phyloP scores from a whole-genome alignment of 2,797 vertebrate genomes.

The Alfaro cultratus region DNA sequence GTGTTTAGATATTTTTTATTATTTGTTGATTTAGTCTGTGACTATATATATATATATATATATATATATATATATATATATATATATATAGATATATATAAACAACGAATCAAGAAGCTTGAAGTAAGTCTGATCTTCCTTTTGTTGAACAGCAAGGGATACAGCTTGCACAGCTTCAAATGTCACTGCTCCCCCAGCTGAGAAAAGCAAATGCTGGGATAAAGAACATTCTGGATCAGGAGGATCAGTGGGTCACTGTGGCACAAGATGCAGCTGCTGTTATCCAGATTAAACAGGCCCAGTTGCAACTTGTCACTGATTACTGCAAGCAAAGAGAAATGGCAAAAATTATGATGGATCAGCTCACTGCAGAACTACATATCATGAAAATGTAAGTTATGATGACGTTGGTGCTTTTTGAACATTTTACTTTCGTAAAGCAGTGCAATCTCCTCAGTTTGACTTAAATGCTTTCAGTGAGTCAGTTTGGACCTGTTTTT shows the following conservation, averaged over 20 bases:
- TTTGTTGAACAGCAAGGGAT: conserved; percentile 71
- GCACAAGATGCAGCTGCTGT: conserved; percentile 79
- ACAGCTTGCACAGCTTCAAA: conserved; percentile 73
- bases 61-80: too few relatives aligned
- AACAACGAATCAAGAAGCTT: too few relatives aligned
- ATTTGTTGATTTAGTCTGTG: too few relatives aligned
- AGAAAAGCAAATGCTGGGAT: conserved; percentile 46
- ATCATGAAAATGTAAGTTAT: conserved; percentile 84
- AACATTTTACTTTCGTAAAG: not conserved
- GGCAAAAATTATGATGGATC: conserved; percentile 74
- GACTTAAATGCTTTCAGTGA: too few relatives aligned
- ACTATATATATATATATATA: too few relatives aligned
- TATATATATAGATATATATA: too few relatives aligned
- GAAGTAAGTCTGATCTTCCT: not conserved
- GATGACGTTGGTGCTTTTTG: rapidly evolving
- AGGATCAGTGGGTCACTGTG: conserved; percentile 74
- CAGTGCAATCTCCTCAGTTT: not conserved
- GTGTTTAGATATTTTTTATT: too few relatives aligned
- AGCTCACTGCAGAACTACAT: conserved; percentile 80
- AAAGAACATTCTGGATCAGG: conserved; percentile 31
- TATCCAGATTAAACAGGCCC: conserved; percentile 82
- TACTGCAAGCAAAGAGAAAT: conserved; percentile 78
- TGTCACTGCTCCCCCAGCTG: conserved; percentile 60
- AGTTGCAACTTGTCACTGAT: conserved; percentile 79
- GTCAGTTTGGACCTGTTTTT: not conserved